These are phyloP conservation scores for Pristionchus japonicus DNA, from an alignment of 2,888 invertebrate genomes.

Conservation along the genomic window DNA sequence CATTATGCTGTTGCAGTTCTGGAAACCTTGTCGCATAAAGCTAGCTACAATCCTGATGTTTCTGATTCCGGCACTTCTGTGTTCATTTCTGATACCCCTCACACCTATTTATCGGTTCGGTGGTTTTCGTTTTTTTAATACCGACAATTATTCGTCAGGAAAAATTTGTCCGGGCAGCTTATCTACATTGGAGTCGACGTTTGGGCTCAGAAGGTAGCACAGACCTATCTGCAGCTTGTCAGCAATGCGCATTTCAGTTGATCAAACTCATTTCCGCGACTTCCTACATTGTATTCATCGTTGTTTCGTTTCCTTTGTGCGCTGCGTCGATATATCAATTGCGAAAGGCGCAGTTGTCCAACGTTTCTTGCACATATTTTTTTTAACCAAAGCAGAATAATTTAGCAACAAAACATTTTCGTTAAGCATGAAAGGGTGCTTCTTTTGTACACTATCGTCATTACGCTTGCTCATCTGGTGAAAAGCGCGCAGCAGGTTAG, in stretches of 20 bases:
- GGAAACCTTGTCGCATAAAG: background rate
- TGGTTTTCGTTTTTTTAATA: too few species aligned
- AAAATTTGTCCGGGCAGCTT: background rate
- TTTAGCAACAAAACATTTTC: background rate
- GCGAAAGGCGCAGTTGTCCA: background rate
- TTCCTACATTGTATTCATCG: background rate
- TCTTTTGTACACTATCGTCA: background rate
- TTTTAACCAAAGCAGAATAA: background rate
- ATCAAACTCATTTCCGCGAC: background rate
- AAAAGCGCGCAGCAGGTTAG: background rate
- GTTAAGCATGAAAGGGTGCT: background rate
- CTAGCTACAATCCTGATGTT: background rate
- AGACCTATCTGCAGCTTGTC: too few species aligned
- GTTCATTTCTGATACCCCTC: background rate
- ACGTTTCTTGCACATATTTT: background rate
- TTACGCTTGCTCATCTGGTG: background rate
- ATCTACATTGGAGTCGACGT: background rate
- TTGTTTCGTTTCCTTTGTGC: background rate
- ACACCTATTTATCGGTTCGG: background rate
- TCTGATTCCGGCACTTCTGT: background rate
- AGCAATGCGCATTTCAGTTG: background rate
- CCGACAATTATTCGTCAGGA: background rate
- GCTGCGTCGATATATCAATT: background rate
- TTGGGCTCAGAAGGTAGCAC: background rate
- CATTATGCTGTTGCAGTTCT: background rate